Percentiles rank a stretch among this genome's conserved stretches.
These are phyloP conservation scores for Auanema freiburgensis DNA, from an alignment of 2,888 invertebrate species.

Conservation along the genomic window DNA sequence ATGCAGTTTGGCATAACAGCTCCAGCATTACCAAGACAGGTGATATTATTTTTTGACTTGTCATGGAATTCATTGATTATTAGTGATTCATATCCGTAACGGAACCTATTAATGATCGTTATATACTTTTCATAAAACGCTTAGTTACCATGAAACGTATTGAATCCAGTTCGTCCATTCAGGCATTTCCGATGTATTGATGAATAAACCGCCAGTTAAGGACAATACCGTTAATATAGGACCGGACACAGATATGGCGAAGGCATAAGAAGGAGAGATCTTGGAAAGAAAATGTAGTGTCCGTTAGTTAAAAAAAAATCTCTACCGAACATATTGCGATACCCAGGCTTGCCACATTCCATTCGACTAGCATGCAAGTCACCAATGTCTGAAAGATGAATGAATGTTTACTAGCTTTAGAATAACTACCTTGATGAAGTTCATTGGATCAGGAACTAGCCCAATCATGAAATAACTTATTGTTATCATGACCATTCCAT, in stretches of 20 bases:
- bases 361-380: constrained; percentile 51
- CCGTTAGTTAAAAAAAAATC: background rate
- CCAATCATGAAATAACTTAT: constrained; percentile 84
- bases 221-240: constrained; percentile 57
- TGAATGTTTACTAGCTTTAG: constrained; percentile 9
- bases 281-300: background rate
- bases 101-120: constrained; percentile 38
- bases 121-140: background rate
- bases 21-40: constrained; percentile 23
- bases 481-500: constrained; percentile 81
- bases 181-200: constrained; percentile 52
- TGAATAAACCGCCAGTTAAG: constrained; percentile 58
- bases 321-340: constrained; percentile 21
- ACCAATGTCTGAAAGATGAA: constrained; percentile 39
- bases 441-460: constrained; percentile 21
- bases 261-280: constrained; percentile 50
- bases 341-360: constrained; percentile 49
- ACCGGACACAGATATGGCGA: constrained; percentile 57
- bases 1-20: constrained; percentile 16
- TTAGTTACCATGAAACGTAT: constrained; percentile 49
- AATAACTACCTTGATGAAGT: constrained; percentile 10
- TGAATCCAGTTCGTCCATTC: constrained; percentile 55
- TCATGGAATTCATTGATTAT: constrained; percentile 48
- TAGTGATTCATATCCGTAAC: constrained; percentile 68
- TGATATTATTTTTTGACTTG: constrained; percentile 70